Percentiles rank a stretch among this genome's conserved stretches.
phyloP scores from a whole-genome alignment of 1,140 invertebrate species.

The Zaprionus capensis region DNA sequence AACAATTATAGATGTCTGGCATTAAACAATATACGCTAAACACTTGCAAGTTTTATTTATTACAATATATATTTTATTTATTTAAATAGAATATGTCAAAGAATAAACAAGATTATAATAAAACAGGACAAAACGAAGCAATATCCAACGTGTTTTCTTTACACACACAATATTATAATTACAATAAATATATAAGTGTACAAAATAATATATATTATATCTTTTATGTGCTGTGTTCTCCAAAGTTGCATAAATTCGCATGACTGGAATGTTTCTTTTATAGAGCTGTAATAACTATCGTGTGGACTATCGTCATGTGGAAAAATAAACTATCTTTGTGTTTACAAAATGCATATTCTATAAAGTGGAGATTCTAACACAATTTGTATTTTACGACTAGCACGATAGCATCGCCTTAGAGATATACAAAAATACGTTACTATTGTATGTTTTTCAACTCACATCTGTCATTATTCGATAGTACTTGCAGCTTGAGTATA shows the following conservation, averaged over 20 bases:
- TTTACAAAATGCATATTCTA: neutral
- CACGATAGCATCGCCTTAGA: neutral
- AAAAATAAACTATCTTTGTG: neutral
- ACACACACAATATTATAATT: neutral
- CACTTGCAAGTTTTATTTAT: slow-evolving; percentile 76
- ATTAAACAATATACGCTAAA: slow-evolving; percentile 62
- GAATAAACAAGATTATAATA: slow-evolving; percentile 78
- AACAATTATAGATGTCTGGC: slow-evolving; percentile 52
- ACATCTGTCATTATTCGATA: neutral
- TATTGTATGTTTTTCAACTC: neutral
- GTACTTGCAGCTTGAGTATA: slow-evolving; percentile 16
- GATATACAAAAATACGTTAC: slow-evolving; percentile 2
- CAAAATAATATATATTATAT: neutral
- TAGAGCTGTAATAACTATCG: neutral
- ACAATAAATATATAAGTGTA: neutral
- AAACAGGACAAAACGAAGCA: slow-evolving; percentile 70
- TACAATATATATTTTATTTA: slow-evolving; percentile 81
- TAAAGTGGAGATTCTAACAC: neutral
- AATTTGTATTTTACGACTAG: neutral
- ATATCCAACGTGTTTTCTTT: slow-evolving; percentile 32
- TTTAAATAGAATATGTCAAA: slow-evolving; percentile 83
- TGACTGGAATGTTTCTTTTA: neutral
- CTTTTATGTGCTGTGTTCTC: slow-evolving; percentile 12
- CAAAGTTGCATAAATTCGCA: neutral
- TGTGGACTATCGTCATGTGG: neutral